These are phyloP conservation scores for Druon quercuslanigerum DNA, from an alignment of 1,140 invertebrate genomes.

Conservation along the genomic window DNA sequence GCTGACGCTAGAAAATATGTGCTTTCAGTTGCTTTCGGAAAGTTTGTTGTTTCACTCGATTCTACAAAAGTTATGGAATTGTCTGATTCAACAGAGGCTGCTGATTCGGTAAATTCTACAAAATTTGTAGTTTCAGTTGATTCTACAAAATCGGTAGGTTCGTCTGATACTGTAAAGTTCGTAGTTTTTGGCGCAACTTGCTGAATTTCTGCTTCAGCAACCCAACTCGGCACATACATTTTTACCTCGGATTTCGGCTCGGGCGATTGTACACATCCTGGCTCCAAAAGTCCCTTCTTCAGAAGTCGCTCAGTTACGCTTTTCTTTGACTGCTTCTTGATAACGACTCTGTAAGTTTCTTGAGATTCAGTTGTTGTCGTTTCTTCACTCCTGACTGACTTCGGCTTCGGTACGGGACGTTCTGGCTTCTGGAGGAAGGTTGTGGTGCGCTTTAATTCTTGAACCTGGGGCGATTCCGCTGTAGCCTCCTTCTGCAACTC, in stretches of 20 bases:
- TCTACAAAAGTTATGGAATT: not conserved
- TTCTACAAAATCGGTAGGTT: not conserved
- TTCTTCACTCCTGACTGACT: conserved; percentile 57
- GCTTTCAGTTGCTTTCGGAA: not conserved
- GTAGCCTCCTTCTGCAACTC: conserved; percentile 75
- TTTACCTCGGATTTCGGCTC: conserved; percentile 67
- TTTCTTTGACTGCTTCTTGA: conserved; percentile 74
- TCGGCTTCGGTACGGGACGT: conserved; percentile 78
- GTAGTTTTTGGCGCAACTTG: not conserved
- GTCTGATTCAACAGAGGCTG: not conserved
- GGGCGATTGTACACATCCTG: conserved; percentile 56
- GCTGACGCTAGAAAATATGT: not conserved
- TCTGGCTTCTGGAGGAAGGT: conserved; percentile 84
- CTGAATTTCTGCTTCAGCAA: conserved; percentile 9
- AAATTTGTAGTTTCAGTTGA: not conserved
- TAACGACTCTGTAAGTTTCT: conserved; percentile 73
- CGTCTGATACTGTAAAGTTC: not conserved
- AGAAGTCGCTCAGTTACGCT: conserved; percentile 66
- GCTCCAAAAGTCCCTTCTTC: conserved; percentile 63
- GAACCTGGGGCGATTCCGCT: conserved; percentile 74
- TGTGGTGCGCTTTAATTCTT: conserved; percentile 79
- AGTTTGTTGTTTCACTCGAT: not conserved
- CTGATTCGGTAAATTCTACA: not conserved
- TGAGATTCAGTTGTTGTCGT: conserved; percentile 47
- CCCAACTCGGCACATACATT: conserved; percentile 17